phyloP scores from a whole-genome alignment of 2,888 invertebrate species.

The Acanthosoma haemorrhoidale region DNA sequence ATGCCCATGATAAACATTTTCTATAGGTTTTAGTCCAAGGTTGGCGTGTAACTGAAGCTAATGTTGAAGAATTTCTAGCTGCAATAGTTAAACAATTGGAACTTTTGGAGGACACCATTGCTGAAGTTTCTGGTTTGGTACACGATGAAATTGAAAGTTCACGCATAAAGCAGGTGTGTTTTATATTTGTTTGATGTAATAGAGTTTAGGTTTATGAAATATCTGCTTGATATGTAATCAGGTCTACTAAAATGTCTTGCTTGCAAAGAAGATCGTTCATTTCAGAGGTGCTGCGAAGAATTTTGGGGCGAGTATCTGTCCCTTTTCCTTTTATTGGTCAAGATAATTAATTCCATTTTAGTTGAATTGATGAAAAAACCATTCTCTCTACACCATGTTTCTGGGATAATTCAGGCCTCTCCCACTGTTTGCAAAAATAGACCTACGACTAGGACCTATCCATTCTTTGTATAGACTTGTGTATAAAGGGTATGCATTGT shows the following conservation, averaged over 20 bases:
- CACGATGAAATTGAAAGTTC: constrained; percentile 53
- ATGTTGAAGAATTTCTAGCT: constrained; percentile 55
- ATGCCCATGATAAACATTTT: background rate
- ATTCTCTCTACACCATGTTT: too few species aligned
- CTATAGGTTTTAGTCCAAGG: constrained; percentile 61
- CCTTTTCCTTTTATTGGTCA: background rate
- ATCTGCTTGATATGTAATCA: too few species aligned
- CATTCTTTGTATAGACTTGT: too few species aligned
- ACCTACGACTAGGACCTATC: too few species aligned
- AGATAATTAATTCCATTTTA: background rate
- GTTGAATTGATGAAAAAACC: too few species aligned
- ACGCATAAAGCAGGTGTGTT: constrained; percentile 44
- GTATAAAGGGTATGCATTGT: too few species aligned
- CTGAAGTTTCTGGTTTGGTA: constrained; percentile 52
- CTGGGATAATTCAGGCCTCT: too few species aligned
- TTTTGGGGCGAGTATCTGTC: background rate
- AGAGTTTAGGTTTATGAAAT: too few species aligned
- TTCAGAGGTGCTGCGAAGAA: too few species aligned
- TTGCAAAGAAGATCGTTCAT: too few species aligned
- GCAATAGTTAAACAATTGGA: constrained; percentile 56
- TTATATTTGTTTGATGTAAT: background rate
- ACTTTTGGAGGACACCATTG: constrained; percentile 56
- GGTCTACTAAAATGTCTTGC: too few species aligned
- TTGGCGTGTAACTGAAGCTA: constrained; percentile 56
- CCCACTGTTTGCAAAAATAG: too few species aligned